Conservation (phyloP, 2,888 invertebrate species). For the Lymantria monacha region DNA sequence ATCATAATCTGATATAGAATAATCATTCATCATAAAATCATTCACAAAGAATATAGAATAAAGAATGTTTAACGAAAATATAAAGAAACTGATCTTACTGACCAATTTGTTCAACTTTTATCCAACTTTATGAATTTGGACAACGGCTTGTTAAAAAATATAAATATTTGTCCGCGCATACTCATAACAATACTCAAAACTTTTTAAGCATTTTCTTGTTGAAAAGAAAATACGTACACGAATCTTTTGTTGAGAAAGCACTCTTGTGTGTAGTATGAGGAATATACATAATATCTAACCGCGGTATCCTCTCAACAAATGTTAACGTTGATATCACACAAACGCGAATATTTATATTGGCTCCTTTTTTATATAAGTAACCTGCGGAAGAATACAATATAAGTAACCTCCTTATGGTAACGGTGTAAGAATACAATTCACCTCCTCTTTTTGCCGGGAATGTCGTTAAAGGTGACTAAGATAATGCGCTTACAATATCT, state of each 20-base stretch:
- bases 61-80: too few relatives aligned
- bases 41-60: too few relatives aligned
- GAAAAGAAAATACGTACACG: slow-evolving; percentile 26
- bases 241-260: slow-evolving; percentile 52
- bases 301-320: slow-evolving; percentile 35
- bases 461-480: too few relatives aligned
- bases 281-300: slow-evolving; percentile 42
- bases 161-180: slow-evolving; percentile 14
- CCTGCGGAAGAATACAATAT: too few relatives aligned
- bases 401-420: too few relatives aligned
- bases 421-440: too few relatives aligned
- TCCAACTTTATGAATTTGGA: not conserved
- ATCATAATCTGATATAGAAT: too few relatives aligned
- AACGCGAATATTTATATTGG: slow-evolving; percentile 1
- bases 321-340: slow-evolving; percentile 36
- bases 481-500: too few relatives aligned
- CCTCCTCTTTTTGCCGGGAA: too few relatives aligned
- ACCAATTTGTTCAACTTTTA: too few relatives aligned
- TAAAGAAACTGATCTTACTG: too few relatives aligned
- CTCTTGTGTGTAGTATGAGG: slow-evolving; percentile 43
- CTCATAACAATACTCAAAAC: slow-evolving; percentile 24
- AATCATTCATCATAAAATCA: too few relatives aligned
- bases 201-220: slow-evolving; percentile 27
- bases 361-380: not conserved
- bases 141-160: slow-evolving; percentile 8